Evolutionary conservation across 2,797 vertebrate genomes (phyloP).

Genomic region (Artibeus lituratus): DNA sequence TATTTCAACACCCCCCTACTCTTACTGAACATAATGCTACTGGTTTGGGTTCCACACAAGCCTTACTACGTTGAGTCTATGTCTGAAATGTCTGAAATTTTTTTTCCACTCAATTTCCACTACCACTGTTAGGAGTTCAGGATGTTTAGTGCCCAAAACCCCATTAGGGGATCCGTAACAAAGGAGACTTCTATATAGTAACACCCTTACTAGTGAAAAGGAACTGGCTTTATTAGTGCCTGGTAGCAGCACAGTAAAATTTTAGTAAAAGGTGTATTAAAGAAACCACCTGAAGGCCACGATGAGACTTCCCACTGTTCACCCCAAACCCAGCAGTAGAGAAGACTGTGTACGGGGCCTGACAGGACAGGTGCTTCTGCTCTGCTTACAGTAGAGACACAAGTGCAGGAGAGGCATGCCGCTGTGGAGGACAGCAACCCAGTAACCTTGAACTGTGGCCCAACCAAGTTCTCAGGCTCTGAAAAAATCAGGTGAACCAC

Average conservation of each 20-base stretch:
- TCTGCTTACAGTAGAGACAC: neutral
- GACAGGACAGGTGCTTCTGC: neutral
- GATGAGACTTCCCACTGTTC: neutral
- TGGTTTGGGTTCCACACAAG: neutral
- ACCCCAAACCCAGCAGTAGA: neutral
- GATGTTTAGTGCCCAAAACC: neutral
- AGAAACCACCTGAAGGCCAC: neutral
- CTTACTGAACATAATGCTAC: neutral
- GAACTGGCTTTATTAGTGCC: neutral
- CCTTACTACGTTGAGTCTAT: neutral
- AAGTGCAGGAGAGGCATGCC: neutral
- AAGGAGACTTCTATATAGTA: neutral
- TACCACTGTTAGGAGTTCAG: neutral
- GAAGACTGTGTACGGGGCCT: neutral
- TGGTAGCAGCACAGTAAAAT: neutral
- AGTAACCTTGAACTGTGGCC: neutral
- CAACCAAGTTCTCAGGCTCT: neutral
- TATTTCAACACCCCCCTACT: neutral
- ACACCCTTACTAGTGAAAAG: constrained; percentile 1
- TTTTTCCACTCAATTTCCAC: neutral
- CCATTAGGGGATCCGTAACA: neutral
- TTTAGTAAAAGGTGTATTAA: neutral
- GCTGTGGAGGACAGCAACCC: neutral
- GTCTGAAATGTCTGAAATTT: neutral
- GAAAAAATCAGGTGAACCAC: neutral